A percentile compares a stretch with the other conserved stretches of the same genome.
phyloP scores from a whole-genome alignment of 1,140 invertebrate species.

The Cydia splendana region DNA sequence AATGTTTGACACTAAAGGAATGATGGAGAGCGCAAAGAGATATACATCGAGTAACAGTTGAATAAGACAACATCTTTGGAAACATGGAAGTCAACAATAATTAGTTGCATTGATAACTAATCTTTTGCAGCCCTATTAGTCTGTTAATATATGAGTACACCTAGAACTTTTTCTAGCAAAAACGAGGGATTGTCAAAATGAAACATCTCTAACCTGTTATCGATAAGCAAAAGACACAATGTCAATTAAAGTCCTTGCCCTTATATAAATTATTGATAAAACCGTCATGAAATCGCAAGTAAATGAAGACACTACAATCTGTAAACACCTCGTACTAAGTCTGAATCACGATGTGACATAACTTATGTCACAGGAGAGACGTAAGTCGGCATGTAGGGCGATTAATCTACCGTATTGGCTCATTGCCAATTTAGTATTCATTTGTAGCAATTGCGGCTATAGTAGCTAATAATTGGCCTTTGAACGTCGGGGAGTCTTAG shows the following conservation, averaged over 20 bases:
- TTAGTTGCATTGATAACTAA: too few relatives aligned
- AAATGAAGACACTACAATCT: neutral
- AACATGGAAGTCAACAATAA: too few relatives aligned
- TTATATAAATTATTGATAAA: too few relatives aligned
- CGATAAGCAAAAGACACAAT: too few relatives aligned
- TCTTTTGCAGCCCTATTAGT: too few relatives aligned
- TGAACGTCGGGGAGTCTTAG: conserved; percentile 18
- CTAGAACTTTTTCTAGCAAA: too few relatives aligned
- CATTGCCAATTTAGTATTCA: conserved; percentile 26
- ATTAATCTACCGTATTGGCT: conserved; percentile 18
- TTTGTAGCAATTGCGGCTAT: conserved; percentile 24
- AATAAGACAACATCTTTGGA: too few relatives aligned
- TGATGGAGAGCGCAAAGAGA: neutral
- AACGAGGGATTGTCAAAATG: too few relatives aligned
- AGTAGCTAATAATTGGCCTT: conserved; percentile 27
- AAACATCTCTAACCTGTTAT: too few relatives aligned
- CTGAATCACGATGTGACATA: conserved; percentile 1
- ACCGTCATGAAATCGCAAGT: neutral
- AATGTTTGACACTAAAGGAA: conserved; percentile 4
- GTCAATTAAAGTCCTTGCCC: too few relatives aligned
- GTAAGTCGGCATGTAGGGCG: neutral
- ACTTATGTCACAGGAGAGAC: neutral
- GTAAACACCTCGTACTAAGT: conserved; percentile 1
- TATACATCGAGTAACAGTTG: neutral
- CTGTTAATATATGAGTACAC: too few relatives aligned